Evolutionary conservation across 1,140 invertebrate genomes (phyloP).

Genomic region (Ectropis grisescens): DNA sequence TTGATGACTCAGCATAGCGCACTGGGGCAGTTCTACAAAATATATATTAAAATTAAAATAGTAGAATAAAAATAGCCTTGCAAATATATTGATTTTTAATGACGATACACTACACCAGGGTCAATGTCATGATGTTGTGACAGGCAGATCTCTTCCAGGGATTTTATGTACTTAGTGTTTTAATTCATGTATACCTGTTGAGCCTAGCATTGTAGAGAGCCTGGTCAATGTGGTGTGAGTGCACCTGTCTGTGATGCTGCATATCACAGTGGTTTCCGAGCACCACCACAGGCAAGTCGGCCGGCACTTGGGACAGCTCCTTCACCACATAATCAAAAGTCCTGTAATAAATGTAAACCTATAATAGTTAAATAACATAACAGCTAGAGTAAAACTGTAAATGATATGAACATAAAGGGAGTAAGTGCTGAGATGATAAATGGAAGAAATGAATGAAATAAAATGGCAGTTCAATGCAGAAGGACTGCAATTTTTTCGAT

Average conservation of each 20-base stretch:
- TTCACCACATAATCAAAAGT: conserved; percentile 96
- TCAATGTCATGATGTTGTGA: no score
- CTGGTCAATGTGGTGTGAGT: conserved; percentile 68
- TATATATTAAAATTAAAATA: conserved; percentile 15
- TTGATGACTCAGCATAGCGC: conserved; percentile 92
- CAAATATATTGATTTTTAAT: no score
- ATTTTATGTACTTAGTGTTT: no score
- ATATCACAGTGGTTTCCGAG: conserved; percentile 97
- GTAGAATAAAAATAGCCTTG: conserved; percentile 5
- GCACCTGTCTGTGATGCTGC: conserved; percentile 90
- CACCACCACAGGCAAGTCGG: conserved; percentile 90
- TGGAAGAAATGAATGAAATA: no score
- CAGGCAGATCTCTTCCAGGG: no score
- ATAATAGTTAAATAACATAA: neutral
- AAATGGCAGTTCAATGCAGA: no score
- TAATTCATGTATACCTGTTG: no score
- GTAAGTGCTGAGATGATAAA: no score
- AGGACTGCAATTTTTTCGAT: no score
- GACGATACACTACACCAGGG: no score
- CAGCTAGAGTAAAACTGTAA: no score
- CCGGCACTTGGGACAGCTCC: conserved; percentile 88
- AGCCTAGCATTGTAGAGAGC: conserved; percentile 49
- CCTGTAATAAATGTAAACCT: conserved; percentile 69
- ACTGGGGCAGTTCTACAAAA: conserved; percentile 76
- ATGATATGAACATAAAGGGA: no score